A percentile compares a stretch with the other conserved stretches of the same genome.
These are phyloP conservation scores for Mergus octosetaceus DNA, from an alignment of 2,797 vertebrate genomes.

Conservation along the genomic window DNA sequence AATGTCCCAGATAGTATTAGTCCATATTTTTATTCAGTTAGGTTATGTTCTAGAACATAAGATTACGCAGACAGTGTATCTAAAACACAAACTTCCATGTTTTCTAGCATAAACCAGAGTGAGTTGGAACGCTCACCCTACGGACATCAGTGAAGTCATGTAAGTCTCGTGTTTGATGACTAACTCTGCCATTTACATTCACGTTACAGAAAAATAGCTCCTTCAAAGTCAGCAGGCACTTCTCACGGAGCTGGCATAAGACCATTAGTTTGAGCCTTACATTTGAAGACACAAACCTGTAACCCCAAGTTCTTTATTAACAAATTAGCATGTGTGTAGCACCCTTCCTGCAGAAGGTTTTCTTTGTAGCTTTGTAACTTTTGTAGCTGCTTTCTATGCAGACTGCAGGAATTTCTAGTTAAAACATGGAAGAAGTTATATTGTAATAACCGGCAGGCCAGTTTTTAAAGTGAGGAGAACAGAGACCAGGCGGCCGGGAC, in stretches of 20 bases:
- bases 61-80: background rate
- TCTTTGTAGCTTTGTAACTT: background rate
- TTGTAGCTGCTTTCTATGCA: fast-evolving
- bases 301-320: background rate
- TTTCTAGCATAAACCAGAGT: background rate
- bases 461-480: background rate
- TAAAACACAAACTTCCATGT: background rate
- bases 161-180: background rate
- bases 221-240: background rate
- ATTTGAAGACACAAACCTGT: no score
- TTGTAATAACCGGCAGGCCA: no score
- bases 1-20: background rate
- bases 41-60: background rate
- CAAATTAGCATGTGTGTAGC: fast-evolving
- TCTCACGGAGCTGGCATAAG: background rate
- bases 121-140: background rate
- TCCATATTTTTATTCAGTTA: background rate
- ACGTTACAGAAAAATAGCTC: background rate
- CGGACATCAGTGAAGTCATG: fast-evolving
- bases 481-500: no score
- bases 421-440: no score
- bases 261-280: no score
- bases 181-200: background rate
- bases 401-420: fast-evolving
- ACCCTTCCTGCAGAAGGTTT: fast-evolving